Percentiles rank a stretch among this genome's conserved stretches.
Conservation (phyloP, 1,140 invertebrate genomes). For the Pseudachorutes palmiensis region DNA sequence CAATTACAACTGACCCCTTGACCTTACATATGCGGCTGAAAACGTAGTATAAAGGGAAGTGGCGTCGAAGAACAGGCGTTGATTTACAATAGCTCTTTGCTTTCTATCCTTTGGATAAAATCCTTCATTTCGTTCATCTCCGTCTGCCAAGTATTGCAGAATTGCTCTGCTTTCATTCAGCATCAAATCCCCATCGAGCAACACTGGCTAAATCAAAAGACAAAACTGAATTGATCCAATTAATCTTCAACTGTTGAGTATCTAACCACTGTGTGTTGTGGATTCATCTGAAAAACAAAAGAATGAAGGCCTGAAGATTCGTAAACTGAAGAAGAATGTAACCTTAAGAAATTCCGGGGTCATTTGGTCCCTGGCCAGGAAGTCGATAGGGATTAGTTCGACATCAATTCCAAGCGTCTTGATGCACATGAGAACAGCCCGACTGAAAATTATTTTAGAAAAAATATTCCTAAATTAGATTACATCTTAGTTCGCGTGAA, state of each 20-base stretch:
- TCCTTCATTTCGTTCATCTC: slow-evolving; percentile 59
- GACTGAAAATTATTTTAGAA: no score
- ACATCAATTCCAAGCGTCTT: slow-evolving; percentile 62
- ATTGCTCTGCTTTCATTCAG: slow-evolving; percentile 55
- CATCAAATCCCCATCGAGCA: slow-evolving; percentile 57
- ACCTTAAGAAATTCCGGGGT: slow-evolving; percentile 66
- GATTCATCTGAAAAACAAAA: slow-evolving; percentile 50
- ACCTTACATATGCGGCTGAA: slow-evolving; percentile 56
- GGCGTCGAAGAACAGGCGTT: slow-evolving; percentile 64
- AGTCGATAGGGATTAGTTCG: slow-evolving; percentile 57
- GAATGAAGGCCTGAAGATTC: neutral
- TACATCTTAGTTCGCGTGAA: no score
- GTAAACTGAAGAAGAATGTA: slow-evolving; percentile 36
- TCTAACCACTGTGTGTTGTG: slow-evolving; percentile 60
- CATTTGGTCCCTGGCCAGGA: slow-evolving; percentile 58
- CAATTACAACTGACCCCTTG: no score
- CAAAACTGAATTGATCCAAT: no score
- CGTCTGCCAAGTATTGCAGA: slow-evolving; percentile 52
- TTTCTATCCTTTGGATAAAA: slow-evolving; percentile 61
- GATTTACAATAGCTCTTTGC: slow-evolving; percentile 60
- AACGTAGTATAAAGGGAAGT: slow-evolving; percentile 56
- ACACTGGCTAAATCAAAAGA: no score
- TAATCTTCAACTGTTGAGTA: no score
- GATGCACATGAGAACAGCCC: slow-evolving; percentile 54
- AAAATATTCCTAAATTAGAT: no score